Percentiles rank a stretch among this genome's conserved stretches.
These are phyloP conservation scores for Danio aesculapii DNA, from an alignment of 2,797 vertebrate species.

Conservation along the genomic window DNA sequence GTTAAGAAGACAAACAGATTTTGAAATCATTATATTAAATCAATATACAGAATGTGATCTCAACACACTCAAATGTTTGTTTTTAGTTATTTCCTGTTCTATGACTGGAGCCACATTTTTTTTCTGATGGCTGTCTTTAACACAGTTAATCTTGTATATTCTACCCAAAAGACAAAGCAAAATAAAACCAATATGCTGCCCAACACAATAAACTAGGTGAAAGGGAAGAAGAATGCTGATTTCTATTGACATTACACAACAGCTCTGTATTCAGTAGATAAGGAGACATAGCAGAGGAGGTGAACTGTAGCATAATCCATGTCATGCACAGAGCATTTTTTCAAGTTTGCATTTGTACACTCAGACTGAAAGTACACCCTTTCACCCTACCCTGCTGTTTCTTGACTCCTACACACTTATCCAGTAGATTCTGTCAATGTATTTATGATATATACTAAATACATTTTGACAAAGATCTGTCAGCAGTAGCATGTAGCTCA, in stretches of 20 bases:
- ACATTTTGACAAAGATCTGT: not conserved
- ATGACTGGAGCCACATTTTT: not conserved
- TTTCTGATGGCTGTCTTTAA: not conserved
- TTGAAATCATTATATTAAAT: not conserved
- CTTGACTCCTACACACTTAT: not conserved
- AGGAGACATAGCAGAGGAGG: not conserved
- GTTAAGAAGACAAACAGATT: not conserved
- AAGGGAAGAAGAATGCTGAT: constrained; percentile 10
- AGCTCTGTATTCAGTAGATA: not conserved
- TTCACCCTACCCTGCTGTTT: not conserved
- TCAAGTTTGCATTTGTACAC: not conserved
- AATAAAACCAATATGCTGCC: not conserved
- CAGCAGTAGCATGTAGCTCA: not conserved
- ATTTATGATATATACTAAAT: not conserved
- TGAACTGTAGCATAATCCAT: not conserved
- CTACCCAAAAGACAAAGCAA: not conserved
- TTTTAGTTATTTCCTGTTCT: not conserved
- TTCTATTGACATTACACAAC: not conserved
- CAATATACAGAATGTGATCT: not conserved
- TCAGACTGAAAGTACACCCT: constrained; percentile 2
- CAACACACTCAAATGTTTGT: not conserved
- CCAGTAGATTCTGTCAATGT: not conserved
- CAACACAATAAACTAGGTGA: constrained; percentile 14
- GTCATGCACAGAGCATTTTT: constrained; percentile 4
- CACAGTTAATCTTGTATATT: not conserved